phyloP scores from a whole-genome alignment of 2,888 invertebrate species.

The Drosophila greeni region DNA sequence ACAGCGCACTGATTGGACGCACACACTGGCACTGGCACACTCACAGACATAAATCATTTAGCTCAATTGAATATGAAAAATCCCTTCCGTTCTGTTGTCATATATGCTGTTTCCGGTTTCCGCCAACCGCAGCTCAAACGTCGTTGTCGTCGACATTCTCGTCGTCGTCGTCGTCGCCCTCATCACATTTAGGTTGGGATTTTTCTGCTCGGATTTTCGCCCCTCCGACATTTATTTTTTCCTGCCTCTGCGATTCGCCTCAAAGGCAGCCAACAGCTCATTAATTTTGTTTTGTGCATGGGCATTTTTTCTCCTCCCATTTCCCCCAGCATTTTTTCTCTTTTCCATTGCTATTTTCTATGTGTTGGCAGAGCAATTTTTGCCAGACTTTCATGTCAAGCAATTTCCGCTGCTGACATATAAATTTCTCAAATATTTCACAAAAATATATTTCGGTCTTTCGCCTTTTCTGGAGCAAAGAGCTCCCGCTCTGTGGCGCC shows the following conservation, averaged over 20 bases:
- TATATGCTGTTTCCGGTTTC: slow-evolving; percentile 77
- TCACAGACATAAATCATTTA: slow-evolving; percentile 67
- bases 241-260: slow-evolving; percentile 46
- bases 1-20: slow-evolving; percentile 56
- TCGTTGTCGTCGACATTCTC: slow-evolving; percentile 24
- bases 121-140: slow-evolving; percentile 64
- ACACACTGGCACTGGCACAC: slow-evolving; percentile 10
- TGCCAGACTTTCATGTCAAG: slow-evolving; percentile 49
- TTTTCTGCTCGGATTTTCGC: slow-evolving; percentile 36
- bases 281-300: slow-evolving; percentile 62
- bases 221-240: slow-evolving; percentile 17
- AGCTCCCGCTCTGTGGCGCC: neutral
- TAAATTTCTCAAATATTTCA: slow-evolving; percentile 47
- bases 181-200: slow-evolving; percentile 46
- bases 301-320: slow-evolving; percentile 34
- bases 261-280: slow-evolving; percentile 67
- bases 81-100: slow-evolving; percentile 76
- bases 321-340: slow-evolving; percentile 8
- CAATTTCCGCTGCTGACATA: slow-evolving; percentile 48
- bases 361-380: slow-evolving; percentile 46
- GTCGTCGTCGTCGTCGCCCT: slow-evolving; percentile 22
- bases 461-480: slow-evolving; percentile 23
- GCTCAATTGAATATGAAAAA: slow-evolving; percentile 75
- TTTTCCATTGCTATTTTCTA: slow-evolving; percentile 18
- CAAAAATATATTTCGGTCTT: slow-evolving; percentile 43